Conservation (phyloP, 92 coral and sea anemone genomes). For the Porites evermanni region DNA sequence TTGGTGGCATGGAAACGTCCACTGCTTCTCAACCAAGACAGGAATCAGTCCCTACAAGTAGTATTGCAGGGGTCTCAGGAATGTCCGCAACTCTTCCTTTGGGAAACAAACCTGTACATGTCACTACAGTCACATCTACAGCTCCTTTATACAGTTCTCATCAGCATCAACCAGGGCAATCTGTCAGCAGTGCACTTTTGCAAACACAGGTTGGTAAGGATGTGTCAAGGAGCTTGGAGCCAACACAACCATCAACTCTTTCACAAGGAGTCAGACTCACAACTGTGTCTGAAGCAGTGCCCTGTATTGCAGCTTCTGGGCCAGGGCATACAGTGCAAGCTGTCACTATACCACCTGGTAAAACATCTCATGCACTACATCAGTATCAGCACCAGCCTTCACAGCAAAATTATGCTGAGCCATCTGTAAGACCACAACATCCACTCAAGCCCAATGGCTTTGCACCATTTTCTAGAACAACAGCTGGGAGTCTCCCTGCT, state of each 20-base stretch:
- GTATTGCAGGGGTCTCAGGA: not conserved
- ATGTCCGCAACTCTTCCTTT: not conserved
- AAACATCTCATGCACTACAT: not conserved
- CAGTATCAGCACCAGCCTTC: not conserved
- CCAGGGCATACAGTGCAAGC: not conserved
- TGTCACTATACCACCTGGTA: not conserved
- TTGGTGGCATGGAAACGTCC: not conserved
- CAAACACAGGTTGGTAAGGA: not conserved
- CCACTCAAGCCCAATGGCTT: slow-evolving; percentile 6
- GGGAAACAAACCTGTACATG: not conserved
- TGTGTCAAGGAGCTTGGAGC: not conserved
- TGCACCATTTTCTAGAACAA: slow-evolving; percentile 24
- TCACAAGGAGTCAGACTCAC: not conserved
- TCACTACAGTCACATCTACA: not conserved
- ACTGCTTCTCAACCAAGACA: not conserved
- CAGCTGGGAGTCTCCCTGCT: slow-evolving; percentile 55
- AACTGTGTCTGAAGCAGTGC: not conserved
- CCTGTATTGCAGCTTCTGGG: not conserved
- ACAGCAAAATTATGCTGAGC: not conserved
- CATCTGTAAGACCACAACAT: not conserved
- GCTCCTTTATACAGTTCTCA: not conserved
- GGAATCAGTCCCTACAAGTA: not conserved
- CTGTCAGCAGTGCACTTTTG: not conserved
- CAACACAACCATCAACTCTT: not conserved
- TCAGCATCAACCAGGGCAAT: not conserved